Conservation (phyloP, 2,888 invertebrate genomes). For the Drosophila atroscutellata region DNA sequence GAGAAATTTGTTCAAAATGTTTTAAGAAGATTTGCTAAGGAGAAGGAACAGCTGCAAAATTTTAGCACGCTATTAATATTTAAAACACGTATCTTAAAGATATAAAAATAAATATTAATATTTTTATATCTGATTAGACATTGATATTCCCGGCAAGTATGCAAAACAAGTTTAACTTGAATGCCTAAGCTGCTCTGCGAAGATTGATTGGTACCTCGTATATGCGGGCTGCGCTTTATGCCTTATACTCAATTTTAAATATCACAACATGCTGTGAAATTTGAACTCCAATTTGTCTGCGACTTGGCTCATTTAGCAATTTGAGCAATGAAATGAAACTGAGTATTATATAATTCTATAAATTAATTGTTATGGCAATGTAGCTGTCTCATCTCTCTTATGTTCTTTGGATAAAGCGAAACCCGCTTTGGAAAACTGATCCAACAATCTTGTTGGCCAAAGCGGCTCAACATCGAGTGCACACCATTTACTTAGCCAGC, state of each 20-base stretch:
- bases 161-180: conserved; percentile 42
- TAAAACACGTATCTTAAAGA: conserved; percentile 10
- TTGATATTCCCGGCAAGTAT: conserved; percentile 20
- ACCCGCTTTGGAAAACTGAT: conserved; percentile 31
- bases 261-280: conserved; percentile 40
- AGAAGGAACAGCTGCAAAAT: neutral
- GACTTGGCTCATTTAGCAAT: neutral
- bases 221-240: conserved; percentile 45
- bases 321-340: neutral
- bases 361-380: conserved; percentile 5
- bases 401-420: conserved; percentile 6
- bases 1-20: neutral
- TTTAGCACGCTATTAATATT: conserved; percentile 4
- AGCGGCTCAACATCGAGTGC: conserved; percentile 48
- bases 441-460: conserved; percentile 42
- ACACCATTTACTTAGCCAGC: conserved; percentile 55
- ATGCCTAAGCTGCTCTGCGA: neutral
- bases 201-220: conserved; percentile 35
- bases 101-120: conserved; percentile 22
- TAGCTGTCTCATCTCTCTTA: neutral
- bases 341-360: conserved; percentile 5
- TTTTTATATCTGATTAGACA: conserved; percentile 2
- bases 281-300: conserved; percentile 17
- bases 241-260: conserved; percentile 12
- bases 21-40: neutral